These are phyloP conservation scores for Austrofundulus limnaeus DNA, from an alignment of 2,113 vertebrate genomes.

Conservation along the genomic window DNA sequence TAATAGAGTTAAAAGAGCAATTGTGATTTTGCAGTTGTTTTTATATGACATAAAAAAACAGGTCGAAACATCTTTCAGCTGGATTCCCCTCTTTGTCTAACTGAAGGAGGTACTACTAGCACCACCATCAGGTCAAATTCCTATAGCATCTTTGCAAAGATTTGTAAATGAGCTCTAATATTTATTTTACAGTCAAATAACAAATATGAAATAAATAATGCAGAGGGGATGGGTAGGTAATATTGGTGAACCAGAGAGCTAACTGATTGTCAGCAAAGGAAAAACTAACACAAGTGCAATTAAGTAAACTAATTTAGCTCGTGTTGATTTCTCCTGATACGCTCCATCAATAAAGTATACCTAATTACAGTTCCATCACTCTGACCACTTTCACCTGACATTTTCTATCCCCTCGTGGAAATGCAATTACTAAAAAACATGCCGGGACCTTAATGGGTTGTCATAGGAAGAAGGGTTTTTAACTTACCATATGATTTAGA, in stretches of 20 bases:
- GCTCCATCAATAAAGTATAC: not conserved
- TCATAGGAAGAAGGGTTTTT: slow-evolving; percentile 1
- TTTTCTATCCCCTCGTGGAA: slow-evolving; percentile 1
- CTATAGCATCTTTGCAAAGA: slow-evolving; percentile 14
- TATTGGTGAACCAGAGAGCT: not conserved
- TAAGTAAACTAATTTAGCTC: slow-evolving; percentile 4
- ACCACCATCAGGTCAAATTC: slow-evolving; percentile 1
- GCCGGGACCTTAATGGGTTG: slow-evolving; percentile 8
- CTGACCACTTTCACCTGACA: slow-evolving; percentile 1
- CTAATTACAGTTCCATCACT: slow-evolving; percentile 1
- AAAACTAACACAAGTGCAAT: not conserved
- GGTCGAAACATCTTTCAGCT: slow-evolving; percentile 5
- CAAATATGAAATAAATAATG: slow-evolving; percentile 2
- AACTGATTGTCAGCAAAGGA: not conserved
- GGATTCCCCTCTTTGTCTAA: not conserved
- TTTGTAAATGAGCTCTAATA: not conserved
- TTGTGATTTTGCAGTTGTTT: slow-evolving; percentile 6
- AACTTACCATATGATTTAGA: not conserved
- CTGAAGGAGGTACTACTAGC: slow-evolving; percentile 19
- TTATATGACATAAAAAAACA: too few species aligned
- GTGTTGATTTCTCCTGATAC: slow-evolving; percentile 4
- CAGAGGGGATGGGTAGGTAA: not conserved
- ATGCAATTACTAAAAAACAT: slow-evolving; percentile 2
- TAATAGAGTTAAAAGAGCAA: not conserved
- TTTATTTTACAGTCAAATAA: not conserved